These are phyloP conservation scores for Lasioglossum baleicum DNA, from an alignment of 1,140 invertebrate genomes.

Conservation along the genomic window DNA sequence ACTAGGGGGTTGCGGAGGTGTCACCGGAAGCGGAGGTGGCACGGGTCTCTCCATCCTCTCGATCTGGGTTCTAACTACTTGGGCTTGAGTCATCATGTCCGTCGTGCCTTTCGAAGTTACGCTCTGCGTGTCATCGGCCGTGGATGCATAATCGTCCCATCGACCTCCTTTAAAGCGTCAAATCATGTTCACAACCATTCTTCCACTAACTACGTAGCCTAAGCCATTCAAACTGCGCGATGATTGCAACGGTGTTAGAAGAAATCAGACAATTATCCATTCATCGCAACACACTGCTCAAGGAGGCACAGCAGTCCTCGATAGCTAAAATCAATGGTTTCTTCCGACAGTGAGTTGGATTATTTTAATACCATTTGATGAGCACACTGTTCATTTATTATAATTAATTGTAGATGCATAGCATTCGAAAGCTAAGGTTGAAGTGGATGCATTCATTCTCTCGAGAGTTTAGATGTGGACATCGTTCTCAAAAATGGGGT, in stretches of 20 bases:
- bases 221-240: not conserved
- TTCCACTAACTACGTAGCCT: not conserved
- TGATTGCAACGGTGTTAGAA: not conserved
- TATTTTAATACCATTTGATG: too few relatives aligned
- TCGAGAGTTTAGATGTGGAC: too few relatives aligned
- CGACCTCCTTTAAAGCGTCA: slow-evolving; percentile 76
- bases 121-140: slow-evolving; percentile 77
- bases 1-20: slow-evolving; percentile 83
- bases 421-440: too few relatives aligned
- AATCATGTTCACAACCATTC: not conserved
- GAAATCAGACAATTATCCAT: not conserved
- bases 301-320: too few relatives aligned
- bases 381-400: too few relatives aligned
- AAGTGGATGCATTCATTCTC: too few relatives aligned
- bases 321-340: too few relatives aligned
- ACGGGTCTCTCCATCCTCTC: slow-evolving; percentile 81
- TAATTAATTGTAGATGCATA: too few relatives aligned
- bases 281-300: too few relatives aligned
- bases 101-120: slow-evolving; percentile 78
- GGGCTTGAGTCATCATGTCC: slow-evolving; percentile 80
- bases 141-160: slow-evolving; percentile 81
- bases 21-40: slow-evolving; percentile 86
- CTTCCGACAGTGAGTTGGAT: too few relatives aligned
- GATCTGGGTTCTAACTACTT: slow-evolving; percentile 78
- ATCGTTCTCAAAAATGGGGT: too few relatives aligned